Conservation (phyloP, 2,888 invertebrate genomes). For the Tridacna gigas region DNA sequence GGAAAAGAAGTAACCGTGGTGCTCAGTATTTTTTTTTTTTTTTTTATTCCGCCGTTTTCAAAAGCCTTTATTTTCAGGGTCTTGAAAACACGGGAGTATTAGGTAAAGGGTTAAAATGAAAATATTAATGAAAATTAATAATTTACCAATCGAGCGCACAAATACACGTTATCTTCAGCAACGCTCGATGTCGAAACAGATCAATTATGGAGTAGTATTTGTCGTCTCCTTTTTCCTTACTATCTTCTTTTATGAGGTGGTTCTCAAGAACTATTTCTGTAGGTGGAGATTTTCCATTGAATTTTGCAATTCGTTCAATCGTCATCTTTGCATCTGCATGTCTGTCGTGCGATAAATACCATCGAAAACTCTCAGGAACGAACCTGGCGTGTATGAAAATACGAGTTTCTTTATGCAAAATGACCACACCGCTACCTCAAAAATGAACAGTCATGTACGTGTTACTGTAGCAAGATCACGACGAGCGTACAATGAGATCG, state of each 20-base stretch:
- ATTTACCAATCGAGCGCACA: slow-evolving; percentile 60
- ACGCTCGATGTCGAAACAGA: slow-evolving; percentile 37
- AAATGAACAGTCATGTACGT: no score
- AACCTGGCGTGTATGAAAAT: slow-evolving; percentile 44
- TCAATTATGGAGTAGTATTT: slow-evolving; percentile 59
- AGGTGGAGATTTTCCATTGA: slow-evolving; percentile 50
- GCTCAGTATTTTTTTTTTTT: no score
- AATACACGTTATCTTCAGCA: slow-evolving; percentile 51
- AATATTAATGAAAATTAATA: no score
- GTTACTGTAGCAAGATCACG: no score
- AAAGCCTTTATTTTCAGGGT: no score
- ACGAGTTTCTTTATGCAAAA: no score
- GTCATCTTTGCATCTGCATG: slow-evolving; percentile 54
- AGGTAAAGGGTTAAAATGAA: no score
- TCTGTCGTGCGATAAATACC: slow-evolving; percentile 62
- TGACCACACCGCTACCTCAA: no score
- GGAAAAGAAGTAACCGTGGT: no score
- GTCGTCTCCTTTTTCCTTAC: slow-evolving; percentile 24
- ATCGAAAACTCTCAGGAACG: slow-evolving; percentile 70
- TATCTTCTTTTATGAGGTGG: slow-evolving; percentile 1
- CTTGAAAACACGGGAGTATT: no score
- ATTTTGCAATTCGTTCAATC: slow-evolving; percentile 53
- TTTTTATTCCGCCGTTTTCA: no score
- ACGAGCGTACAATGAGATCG: no score
- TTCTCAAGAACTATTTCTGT: slow-evolving; percentile 41